These are phyloP conservation scores for Oligia latruncula DNA, from an alignment of 2,888 invertebrate species.

Conservation along the genomic window DNA sequence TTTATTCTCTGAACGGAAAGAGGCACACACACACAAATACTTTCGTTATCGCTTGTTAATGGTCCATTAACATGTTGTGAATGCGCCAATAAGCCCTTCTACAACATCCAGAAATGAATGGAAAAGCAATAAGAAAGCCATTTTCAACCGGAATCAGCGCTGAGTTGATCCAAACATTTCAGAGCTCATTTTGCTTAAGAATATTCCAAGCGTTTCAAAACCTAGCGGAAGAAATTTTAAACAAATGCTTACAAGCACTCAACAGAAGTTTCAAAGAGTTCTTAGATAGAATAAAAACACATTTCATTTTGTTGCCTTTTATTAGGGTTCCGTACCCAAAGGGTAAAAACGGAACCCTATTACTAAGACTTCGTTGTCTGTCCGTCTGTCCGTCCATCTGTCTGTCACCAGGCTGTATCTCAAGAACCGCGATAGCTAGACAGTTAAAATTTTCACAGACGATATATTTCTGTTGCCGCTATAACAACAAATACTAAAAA, in stretches of 20 bases:
- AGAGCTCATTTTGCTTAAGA: slow-evolving; percentile 7
- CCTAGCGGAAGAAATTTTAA: slow-evolving; percentile 13
- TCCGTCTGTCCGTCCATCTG: too few species aligned
- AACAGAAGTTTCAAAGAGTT: neutral
- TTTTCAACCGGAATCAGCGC: slow-evolving; percentile 11
- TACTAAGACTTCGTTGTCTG: too few species aligned
- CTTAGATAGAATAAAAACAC: neutral
- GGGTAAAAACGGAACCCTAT: too few species aligned
- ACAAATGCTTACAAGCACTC: slow-evolving; percentile 26
- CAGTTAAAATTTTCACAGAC: too few species aligned
- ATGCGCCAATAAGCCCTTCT: neutral
- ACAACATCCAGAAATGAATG: slow-evolving; percentile 1
- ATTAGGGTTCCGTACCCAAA: too few species aligned
- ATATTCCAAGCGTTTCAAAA: slow-evolving; percentile 21
- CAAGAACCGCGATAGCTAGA: too few species aligned
- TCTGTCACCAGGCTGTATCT: too few species aligned
- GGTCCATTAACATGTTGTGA: slow-evolving; percentile 3
- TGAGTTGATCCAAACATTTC: neutral
- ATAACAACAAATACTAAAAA: too few species aligned
- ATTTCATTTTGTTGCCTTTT: slow-evolving; percentile 3
- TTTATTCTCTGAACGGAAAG: too few species aligned
- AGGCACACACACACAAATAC: too few species aligned
- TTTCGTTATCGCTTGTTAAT: neutral
- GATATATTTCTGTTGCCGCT: too few species aligned
- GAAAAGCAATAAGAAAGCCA: neutral